These are phyloP conservation scores for Microchrysa polita DNA, from an alignment of 2,888 invertebrate genomes.

Conservation along the genomic window DNA sequence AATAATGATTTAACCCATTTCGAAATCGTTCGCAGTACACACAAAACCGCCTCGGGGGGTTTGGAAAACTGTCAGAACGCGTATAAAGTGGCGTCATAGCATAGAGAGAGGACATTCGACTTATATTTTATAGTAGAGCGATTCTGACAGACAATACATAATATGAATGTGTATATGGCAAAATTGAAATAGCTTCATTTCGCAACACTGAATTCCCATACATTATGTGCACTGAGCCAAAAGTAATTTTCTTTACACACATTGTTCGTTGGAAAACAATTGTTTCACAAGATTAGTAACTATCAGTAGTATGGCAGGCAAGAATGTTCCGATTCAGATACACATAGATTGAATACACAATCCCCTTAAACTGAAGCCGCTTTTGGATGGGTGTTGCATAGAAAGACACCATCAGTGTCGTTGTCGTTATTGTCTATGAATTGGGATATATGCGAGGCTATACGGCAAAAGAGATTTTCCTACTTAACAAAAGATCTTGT, in stretches of 20 bases:
- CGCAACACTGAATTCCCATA: slow-evolving; percentile 31
- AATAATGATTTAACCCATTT: slow-evolving; percentile 2
- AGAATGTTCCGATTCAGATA: slow-evolving; percentile 36
- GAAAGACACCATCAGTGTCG: too few species aligned
- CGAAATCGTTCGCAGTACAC: background rate
- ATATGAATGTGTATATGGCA: background rate
- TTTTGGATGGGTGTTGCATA: too few species aligned
- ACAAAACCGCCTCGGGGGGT: too few species aligned
- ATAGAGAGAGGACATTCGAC: background rate
- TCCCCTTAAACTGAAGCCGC: background rate
- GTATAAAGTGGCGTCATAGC: too few species aligned
- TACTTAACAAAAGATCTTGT: too few species aligned
- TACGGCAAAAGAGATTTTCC: too few species aligned
- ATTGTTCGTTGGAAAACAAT: slow-evolving; percentile 45
- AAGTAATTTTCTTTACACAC: slow-evolving; percentile 45
- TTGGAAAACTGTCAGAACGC: too few species aligned
- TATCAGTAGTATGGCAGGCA: slow-evolving; percentile 38
- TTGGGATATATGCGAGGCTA: too few species aligned
- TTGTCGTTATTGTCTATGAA: too few species aligned
- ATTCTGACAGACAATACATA: slow-evolving; percentile 5
- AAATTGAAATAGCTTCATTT: slow-evolving; percentile 28
- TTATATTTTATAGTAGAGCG: background rate
- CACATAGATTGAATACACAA: background rate
- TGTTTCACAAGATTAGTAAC: slow-evolving; percentile 44
- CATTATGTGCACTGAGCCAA: slow-evolving; percentile 38